phyloP scores from a whole-genome alignment of 53 echinoderm and acorn worm species.

The Zoroaster sp. region DNA sequence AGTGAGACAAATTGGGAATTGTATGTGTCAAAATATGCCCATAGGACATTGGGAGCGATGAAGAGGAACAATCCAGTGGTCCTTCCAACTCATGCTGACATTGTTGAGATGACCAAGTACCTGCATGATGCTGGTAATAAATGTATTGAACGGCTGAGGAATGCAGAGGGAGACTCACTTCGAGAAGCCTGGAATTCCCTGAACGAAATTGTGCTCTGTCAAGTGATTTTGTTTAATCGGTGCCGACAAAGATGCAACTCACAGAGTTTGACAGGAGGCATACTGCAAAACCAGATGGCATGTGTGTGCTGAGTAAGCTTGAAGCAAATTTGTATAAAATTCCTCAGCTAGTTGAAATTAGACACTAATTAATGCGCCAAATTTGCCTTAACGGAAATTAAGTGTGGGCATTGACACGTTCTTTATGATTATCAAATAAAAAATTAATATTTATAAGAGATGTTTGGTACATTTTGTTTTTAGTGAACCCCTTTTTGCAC shows the following conservation, averaged over 20 bases:
- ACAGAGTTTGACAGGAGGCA: constrained; percentile 20
- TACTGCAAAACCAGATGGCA: constrained; percentile 32
- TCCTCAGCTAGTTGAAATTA: constrained; percentile 58
- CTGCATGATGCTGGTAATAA: constrained; percentile 15
- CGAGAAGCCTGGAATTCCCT: neutral
- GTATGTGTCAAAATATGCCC: neutral
- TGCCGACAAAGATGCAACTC: constrained; percentile 50
- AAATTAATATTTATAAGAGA: too few species aligned
- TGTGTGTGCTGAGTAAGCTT: constrained; percentile 43
- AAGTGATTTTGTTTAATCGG: constrained; percentile 62
- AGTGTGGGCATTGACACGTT: too few species aligned
- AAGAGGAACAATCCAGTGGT: constrained; percentile 8
- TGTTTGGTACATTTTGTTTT: too few species aligned
- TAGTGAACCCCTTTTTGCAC: too few species aligned
- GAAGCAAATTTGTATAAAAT: constrained; percentile 47
- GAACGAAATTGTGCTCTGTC: constrained; percentile 32
- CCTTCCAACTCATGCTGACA: constrained; percentile 8
- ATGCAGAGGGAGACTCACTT: neutral
- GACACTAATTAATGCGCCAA: too few species aligned
- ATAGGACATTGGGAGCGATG: neutral
- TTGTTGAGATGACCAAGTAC: constrained; percentile 9
- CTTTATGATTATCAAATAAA: too few species aligned
- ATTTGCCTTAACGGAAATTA: too few species aligned
- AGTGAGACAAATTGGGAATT: constrained; percentile 7
- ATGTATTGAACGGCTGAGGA: neutral